Evolutionary conservation across 1,140 invertebrate genomes (phyloP).

Genomic region (Aphelenchoides besseyi): DNA sequence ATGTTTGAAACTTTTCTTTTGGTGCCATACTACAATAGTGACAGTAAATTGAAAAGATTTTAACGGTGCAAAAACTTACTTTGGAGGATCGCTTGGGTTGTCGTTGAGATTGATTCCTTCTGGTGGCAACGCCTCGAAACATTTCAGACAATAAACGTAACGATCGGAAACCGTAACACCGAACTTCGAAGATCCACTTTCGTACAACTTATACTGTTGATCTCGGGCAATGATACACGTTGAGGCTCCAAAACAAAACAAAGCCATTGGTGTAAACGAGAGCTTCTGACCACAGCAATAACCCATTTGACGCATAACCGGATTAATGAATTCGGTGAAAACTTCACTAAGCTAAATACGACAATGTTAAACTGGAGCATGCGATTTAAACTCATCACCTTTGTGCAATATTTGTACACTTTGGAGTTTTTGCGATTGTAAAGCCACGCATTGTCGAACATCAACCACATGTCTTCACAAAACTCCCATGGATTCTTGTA

Average conservation of each 20-base stretch:
- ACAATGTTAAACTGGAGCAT: slow-evolving; percentile 22
- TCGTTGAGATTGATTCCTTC: slow-evolving; percentile 93
- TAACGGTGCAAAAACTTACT: slow-evolving; percentile 74
- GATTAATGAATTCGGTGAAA: slow-evolving; percentile 94
- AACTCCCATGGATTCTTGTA: slow-evolving; percentile 98
- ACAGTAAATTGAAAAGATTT: slow-evolving; percentile 3
- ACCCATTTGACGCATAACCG: slow-evolving; percentile 93
- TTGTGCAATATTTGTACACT: slow-evolving; percentile 95
- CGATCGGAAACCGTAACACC: slow-evolving; percentile 72
- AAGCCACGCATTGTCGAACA: slow-evolving; percentile 99
- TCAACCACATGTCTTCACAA: slow-evolving; percentile 98
- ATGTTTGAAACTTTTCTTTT: slow-evolving; percentile 92
- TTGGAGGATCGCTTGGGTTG: slow-evolving; percentile 87
- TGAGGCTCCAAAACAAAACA: slow-evolving; percentile 98
- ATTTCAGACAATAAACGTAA: slow-evolving; percentile 99
- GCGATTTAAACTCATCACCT: slow-evolving; percentile 69
- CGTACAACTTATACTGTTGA: slow-evolving; percentile 95
- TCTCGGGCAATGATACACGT: slow-evolving; percentile 96
- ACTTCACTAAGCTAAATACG: slow-evolving; percentile 91
- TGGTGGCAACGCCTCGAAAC: slow-evolving; percentile 97
- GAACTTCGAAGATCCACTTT: slow-evolving; percentile 73
- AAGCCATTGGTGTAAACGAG: slow-evolving; percentile 95
- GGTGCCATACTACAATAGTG: slow-evolving; percentile 77
- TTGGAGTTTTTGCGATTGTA: slow-evolving; percentile 97
- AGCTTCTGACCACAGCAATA: slow-evolving; percentile 98